phyloP scores from a whole-genome alignment of 2,797 vertebrate species.

The Acridotheres tristis region DNA sequence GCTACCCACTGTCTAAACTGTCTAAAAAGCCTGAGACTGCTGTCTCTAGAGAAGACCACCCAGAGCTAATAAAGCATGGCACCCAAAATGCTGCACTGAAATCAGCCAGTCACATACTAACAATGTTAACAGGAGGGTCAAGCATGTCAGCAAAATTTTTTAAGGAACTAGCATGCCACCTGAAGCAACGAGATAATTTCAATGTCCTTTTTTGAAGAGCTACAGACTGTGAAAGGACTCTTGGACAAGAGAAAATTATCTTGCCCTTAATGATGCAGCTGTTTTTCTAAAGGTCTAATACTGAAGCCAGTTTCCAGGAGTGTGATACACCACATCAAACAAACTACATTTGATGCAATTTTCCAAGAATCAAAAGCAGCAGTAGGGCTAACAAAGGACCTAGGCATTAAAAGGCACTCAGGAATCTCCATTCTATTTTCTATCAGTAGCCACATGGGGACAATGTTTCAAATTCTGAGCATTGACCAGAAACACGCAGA shows the following conservation, averaged over 20 bases:
- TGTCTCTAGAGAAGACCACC: not conserved
- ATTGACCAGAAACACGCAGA: not conserved
- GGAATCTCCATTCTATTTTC: not conserved
- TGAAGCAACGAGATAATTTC: rapidly evolving
- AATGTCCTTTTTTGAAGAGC: not conserved
- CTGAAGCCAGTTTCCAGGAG: not conserved
- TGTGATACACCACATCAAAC: not conserved
- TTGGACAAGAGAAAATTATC: not conserved
- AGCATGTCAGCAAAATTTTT: not conserved
- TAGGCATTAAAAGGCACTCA: not conserved
- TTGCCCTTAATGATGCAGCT: not conserved
- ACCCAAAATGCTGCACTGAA: not conserved
- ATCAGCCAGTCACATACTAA: too few species aligned
- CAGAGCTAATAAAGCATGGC: not conserved
- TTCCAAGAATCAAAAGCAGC: not conserved
- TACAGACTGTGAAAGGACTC: not conserved
- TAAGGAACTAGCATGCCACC: not conserved
- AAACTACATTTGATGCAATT: not conserved
- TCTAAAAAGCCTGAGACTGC: not conserved
- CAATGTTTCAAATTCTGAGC: not conserved
- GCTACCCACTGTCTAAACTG: not conserved
- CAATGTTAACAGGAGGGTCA: rapidly evolving
- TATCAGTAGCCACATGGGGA: not conserved
- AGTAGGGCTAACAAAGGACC: not conserved
- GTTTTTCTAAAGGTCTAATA: not conserved